A percentile compares a stretch with the other conserved stretches of the same genome.
Evolutionary conservation across 2,888 invertebrate genomes (phyloP).

Genomic region (Clistopyga incitator): DNA sequence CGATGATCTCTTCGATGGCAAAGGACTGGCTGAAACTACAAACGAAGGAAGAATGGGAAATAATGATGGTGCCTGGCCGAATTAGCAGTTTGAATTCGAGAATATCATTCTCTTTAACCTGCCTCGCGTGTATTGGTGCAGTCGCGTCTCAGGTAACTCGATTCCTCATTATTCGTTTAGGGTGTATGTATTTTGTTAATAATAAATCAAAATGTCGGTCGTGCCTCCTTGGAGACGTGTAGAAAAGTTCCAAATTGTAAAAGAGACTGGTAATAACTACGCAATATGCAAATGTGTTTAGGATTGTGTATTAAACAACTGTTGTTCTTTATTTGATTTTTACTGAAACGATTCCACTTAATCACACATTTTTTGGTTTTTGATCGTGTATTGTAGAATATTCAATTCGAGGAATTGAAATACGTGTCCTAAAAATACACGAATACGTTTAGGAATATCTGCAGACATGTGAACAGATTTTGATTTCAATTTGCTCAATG

Average conservation of each 20-base stretch:
- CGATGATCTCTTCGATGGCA: slow-evolving; percentile 52
- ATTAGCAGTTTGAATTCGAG: slow-evolving; percentile 68
- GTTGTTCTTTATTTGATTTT: no score
- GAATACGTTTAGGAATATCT: no score
- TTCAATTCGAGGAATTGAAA: no score
- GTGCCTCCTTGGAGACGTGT: neutral
- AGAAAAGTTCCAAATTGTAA: neutral
- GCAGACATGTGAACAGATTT: no score
- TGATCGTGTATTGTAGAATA: no score
- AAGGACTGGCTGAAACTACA: slow-evolving; percentile 66
- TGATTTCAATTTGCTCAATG: no score
- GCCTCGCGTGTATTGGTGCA: neutral
- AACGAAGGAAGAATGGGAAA: slow-evolving; percentile 49
- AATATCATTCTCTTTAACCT: slow-evolving; percentile 41
- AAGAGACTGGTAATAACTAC: neutral
- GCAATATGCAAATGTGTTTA: neutral
- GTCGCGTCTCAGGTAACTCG: slow-evolving; percentile 5
- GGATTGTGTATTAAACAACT: neutral
- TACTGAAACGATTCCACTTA: no score
- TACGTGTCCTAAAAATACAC: no score
- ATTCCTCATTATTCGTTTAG: neutral
- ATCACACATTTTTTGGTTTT: no score
- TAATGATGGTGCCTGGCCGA: slow-evolving; percentile 70
- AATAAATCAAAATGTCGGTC: neutral
- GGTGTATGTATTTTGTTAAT: neutral